These are phyloP conservation scores for Drosophila austrosaltans DNA, from an alignment of 2,888 invertebrate species.

Conservation along the genomic window DNA sequence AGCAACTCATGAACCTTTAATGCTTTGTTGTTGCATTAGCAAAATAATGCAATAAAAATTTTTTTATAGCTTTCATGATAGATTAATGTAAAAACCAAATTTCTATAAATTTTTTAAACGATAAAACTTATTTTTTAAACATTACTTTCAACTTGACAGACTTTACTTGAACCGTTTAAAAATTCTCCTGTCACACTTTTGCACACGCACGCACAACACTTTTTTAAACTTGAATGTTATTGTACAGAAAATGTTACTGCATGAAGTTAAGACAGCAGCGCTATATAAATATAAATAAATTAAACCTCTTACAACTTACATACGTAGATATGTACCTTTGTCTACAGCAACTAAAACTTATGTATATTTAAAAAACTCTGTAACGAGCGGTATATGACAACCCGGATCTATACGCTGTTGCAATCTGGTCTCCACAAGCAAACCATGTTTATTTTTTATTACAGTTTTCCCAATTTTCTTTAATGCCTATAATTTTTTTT, in stretches of 20 bases:
- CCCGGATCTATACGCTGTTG: no score
- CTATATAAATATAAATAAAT: not conserved
- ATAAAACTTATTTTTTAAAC: not conserved
- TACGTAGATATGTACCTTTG: not conserved
- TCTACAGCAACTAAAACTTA: not conserved
- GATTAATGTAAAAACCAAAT: not conserved
- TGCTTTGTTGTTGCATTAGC: no score
- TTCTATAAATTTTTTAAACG: not conserved
- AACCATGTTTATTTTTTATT: not conserved
- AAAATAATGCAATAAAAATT: not conserved
- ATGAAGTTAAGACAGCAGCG: not conserved
- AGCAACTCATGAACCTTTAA: not conserved
- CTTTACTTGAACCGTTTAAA: not conserved
- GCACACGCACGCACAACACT: not conserved
- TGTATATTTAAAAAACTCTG: not conserved
- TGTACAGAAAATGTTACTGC: not conserved
- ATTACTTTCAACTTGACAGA: not conserved
- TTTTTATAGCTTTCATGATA: not conserved
- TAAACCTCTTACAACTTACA: not conserved
- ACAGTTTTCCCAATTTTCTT: not conserved
- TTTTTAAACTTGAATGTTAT: not conserved
- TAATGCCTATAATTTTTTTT: not conserved
- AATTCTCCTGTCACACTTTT: not conserved
- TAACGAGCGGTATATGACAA: not conserved
- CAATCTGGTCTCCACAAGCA: no score